These are phyloP conservation scores for Podotricha telesiphe DNA, from an alignment of 2,888 invertebrate genomes.

Conservation along the genomic window DNA sequence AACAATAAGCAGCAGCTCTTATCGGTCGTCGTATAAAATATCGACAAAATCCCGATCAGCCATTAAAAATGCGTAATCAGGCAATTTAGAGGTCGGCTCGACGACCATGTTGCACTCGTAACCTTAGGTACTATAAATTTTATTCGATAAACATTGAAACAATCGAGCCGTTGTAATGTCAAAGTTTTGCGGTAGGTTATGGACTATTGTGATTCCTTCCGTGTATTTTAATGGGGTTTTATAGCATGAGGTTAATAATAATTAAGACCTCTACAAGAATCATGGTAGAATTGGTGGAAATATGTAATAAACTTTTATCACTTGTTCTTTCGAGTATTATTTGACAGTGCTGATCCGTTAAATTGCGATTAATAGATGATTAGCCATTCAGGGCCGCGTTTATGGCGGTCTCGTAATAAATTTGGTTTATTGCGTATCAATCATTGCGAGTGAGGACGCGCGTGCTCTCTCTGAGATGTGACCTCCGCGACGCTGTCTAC, in stretches of 20 bases:
- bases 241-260: conserved; percentile 38
- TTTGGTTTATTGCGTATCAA: conserved; percentile 77
- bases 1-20: conserved; percentile 41
- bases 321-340: conserved; percentile 75
- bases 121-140: conserved; percentile 69
- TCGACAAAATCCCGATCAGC: conserved; percentile 67
- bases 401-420: conserved; percentile 75
- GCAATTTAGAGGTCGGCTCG: conserved; percentile 78
- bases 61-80: conserved; percentile 79
- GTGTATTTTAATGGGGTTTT: conserved; percentile 52
- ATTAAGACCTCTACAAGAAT: conserved; percentile 11
- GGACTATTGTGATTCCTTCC: conserved; percentile 67
- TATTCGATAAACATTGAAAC: conserved; percentile 79
- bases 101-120: conserved; percentile 68
- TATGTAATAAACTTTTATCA: conserved; percentile 69
- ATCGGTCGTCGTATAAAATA: conserved; percentile 61
- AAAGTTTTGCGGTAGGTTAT: conserved; percentile 78
- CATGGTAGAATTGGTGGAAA: conserved; percentile 28
- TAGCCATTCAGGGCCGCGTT: conserved; percentile 71
- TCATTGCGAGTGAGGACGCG: conserved; percentile 52
- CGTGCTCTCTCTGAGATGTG: conserved; percentile 48
- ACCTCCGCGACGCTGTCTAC: conserved; percentile 51
- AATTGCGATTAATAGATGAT: conserved; percentile 79
- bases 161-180: conserved; percentile 68
- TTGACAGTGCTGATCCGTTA: conserved; percentile 77